Conservation (phyloP, 2,113 vertebrate species). For the Trichomycterus rosablanca region DNA sequence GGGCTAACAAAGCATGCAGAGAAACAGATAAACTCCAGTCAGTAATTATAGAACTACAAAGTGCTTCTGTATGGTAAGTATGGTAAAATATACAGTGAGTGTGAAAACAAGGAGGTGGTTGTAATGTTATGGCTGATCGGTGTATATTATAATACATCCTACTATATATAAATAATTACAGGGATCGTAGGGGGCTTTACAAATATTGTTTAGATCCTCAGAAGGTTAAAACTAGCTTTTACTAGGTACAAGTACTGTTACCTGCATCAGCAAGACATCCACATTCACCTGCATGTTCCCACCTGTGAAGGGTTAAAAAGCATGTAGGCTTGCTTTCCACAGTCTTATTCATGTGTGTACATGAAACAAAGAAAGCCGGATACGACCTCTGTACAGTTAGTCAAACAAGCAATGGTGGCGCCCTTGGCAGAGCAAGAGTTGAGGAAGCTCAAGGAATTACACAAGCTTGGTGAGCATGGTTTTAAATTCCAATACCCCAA, state of each 20-base stretch:
- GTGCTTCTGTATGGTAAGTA: no score
- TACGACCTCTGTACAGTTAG: constrained; percentile 45
- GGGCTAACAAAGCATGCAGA: no score
- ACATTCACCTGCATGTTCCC: background rate
- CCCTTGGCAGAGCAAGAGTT: background rate
- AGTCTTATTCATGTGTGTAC: constrained; percentile 40
- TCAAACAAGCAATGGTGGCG: constrained; percentile 39
- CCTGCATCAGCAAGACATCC: background rate
- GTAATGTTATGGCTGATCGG: no score
- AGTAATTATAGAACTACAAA: no score
- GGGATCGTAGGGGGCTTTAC: no score
- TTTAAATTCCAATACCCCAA: constrained; percentile 49
- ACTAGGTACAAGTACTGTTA: constrained; percentile 32
- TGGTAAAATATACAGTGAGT: no score
- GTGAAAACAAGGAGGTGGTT: no score
- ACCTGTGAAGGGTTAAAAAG: constrained; percentile 38
- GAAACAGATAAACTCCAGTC: no score
- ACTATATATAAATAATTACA: no score
- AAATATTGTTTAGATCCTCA: no score
- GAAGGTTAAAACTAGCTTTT: constrained; percentile 11
- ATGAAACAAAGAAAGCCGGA: constrained; percentile 43
- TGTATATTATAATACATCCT: no score
- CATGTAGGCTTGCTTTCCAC: constrained; percentile 36
- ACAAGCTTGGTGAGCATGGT: constrained; percentile 23
- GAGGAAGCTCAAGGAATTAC: background rate